These are phyloP conservation scores for Vulpes vulpes DNA, from an alignment of 2,113 vertebrate genomes.

Conservation along the genomic window DNA sequence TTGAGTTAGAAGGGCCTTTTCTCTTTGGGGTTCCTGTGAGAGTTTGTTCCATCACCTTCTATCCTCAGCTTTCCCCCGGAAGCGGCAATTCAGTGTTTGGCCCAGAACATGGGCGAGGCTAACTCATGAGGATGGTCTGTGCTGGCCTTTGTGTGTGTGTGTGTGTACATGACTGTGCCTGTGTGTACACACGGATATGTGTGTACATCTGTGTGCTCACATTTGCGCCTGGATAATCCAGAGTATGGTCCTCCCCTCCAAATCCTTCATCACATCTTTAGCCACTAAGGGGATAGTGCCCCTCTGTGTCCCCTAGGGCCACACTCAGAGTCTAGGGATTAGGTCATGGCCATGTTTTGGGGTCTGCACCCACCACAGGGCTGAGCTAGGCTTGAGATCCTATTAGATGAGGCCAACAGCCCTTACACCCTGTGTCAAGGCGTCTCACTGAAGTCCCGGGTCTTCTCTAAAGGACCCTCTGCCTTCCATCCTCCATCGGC, in stretches of 20 bases:
- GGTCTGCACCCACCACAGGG: neutral
- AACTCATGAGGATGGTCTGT: neutral
- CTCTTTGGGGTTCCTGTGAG: neutral
- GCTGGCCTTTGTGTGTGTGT: neutral
- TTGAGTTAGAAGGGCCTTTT: neutral
- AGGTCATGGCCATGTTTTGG: neutral
- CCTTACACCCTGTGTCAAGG: neutral
- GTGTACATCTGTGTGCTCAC: neutral
- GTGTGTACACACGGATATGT: neutral
- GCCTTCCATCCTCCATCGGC: neutral
- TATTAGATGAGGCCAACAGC: neutral
- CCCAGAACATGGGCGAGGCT: neutral
- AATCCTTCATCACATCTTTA: neutral
- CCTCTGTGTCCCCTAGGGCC: neutral
- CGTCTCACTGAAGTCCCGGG: neutral
- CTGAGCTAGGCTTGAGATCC: neutral
- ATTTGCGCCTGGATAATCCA: neutral
- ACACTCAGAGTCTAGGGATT: neutral
- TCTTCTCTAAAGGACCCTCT: neutral
- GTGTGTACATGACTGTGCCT: neutral
- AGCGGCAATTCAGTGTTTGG: neutral
- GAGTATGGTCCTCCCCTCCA: neutral
- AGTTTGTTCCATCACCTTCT: neutral
- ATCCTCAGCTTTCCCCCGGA: neutral
- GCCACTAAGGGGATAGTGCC: neutral